phyloP scores from a whole-genome alignment of 1,140 invertebrate genomes.

The Heliconius melpomene region DNA sequence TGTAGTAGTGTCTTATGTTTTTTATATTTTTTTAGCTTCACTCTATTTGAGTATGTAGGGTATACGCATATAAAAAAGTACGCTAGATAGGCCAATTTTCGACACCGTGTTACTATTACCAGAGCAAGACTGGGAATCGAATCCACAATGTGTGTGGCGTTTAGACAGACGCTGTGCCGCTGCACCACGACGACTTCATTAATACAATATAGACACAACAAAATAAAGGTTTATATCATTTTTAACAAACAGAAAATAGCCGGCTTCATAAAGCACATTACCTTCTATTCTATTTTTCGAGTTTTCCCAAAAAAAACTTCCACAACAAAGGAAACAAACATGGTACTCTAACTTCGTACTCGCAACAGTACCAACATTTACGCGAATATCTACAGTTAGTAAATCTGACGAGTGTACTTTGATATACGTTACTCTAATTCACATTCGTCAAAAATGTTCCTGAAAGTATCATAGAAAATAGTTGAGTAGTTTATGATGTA shows the following conservation, averaged over 20 bases:
- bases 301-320: neutral
- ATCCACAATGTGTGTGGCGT: neutral
- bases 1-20: neutral
- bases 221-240: neutral
- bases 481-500: too few species aligned
- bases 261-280: neutral
- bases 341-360: neutral
- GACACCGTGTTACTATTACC: too few species aligned
- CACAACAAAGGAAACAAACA: slow-evolving; percentile 1
- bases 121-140: too few species aligned
- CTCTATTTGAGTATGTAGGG: too few species aligned
- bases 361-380: neutral
- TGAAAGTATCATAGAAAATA: too few species aligned
- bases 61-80: too few species aligned
- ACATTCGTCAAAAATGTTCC: too few species aligned
- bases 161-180: too few species aligned
- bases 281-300: neutral
- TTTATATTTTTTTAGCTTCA: neutral
- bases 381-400: neutral
- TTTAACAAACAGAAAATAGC: neutral
- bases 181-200: neutral
- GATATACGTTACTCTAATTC: too few species aligned
- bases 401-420: neutral
- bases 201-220: neutral
- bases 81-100: too few species aligned